Evolutionary conservation across 2,797 vertebrate species (phyloP).

Genomic region (Sebastes variabilis): DNA sequence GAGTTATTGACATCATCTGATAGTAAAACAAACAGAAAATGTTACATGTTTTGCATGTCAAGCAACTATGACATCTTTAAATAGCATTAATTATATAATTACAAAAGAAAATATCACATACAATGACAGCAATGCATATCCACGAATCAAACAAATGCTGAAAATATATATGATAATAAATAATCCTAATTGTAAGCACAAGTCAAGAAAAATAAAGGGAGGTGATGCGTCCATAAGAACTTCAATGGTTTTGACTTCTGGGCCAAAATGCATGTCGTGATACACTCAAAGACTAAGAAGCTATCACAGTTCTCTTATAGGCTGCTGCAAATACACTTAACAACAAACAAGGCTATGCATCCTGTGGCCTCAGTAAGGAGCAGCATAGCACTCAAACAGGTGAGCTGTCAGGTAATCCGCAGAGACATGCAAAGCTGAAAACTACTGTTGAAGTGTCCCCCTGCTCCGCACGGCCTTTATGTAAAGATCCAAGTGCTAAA

Average conservation of each 20-base stretch:
- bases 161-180: slow-evolving; percentile 88
- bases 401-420: slow-evolving; percentile 48
- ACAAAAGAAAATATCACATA: slow-evolving; percentile 84
- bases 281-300: slow-evolving; percentile 59
- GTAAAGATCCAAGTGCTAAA: slow-evolving; percentile 59
- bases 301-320: slow-evolving; percentile 63
- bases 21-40: slow-evolving; percentile 79
- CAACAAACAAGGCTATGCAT: slow-evolving; percentile 23
- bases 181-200: slow-evolving; percentile 82
- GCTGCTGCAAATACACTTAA: slow-evolving; percentile 59
- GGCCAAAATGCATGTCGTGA: slow-evolving; percentile 65
- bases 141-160: slow-evolving; percentile 83
- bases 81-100: slow-evolving; percentile 85
- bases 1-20: slow-evolving; percentile 82
- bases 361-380: slow-evolving; percentile 37
- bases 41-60: slow-evolving; percentile 81
- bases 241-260: slow-evolving; percentile 65
- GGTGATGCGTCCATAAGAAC: slow-evolving; percentile 47
- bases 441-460: slow-evolving; percentile 35
- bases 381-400: slow-evolving; percentile 41
- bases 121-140: slow-evolving; percentile 83
- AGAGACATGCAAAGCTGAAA: slow-evolving; percentile 62
- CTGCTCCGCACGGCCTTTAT: slow-evolving; percentile 41
- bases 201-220: slow-evolving; percentile 55
- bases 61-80: slow-evolving; percentile 83